Conservation (phyloP, 2,888 invertebrate species). For the Pammene aurita region DNA sequence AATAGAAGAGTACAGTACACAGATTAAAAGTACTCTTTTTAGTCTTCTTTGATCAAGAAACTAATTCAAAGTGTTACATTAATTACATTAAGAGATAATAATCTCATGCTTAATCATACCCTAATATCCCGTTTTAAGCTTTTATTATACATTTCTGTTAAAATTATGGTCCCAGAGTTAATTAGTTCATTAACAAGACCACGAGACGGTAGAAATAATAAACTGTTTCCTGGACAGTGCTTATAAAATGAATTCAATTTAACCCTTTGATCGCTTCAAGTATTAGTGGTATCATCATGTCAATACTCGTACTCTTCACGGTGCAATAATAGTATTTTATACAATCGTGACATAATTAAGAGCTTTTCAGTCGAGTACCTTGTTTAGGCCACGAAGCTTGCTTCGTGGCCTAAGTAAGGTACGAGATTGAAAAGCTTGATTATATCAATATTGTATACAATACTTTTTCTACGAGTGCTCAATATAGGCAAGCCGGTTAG, state of each 20-base stretch:
- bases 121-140: conserved; percentile 1
- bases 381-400: no score
- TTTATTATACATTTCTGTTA: conserved; percentile 3
- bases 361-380: no score
- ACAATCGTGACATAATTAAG: no score
- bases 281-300: not conserved
- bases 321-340: no score
- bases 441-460: no score
- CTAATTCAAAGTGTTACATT: not conserved
- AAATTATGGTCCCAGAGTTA: not conserved
- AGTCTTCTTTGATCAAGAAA: not conserved
- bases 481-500: no score
- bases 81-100: not conserved
- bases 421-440: no score
- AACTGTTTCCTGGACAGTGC: conserved; percentile 15
- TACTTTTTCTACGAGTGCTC: no score
- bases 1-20: no score
- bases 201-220: conserved; percentile 5
- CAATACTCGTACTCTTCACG: not conserved
- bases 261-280: not conserved
- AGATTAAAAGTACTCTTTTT: no score
- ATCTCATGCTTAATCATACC: not conserved
- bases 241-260: conserved; percentile 18
- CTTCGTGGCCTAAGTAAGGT: no score
- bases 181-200: conserved; percentile 24